Evolutionary conservation across 2,888 invertebrate genomes (phyloP).

Genomic region (Zygaena filipendulae): DNA sequence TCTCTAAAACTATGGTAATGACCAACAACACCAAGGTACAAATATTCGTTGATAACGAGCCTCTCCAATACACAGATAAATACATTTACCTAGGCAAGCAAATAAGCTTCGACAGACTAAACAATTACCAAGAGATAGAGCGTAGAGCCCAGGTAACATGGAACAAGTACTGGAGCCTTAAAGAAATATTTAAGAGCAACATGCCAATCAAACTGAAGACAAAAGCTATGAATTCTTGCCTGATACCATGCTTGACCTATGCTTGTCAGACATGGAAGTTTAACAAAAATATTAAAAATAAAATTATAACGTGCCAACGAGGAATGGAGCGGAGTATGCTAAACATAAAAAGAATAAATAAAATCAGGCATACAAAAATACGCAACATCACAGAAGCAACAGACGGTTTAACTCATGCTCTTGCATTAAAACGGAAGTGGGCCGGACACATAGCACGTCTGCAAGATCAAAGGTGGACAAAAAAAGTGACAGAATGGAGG

Average conservation of each 20-base stretch:
- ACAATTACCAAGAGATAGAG: too few relatives aligned
- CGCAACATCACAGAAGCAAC: conserved; percentile 5
- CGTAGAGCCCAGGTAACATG: too few relatives aligned
- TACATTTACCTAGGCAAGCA: conserved; percentile 4
- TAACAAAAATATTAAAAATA: conserved; percentile 2
- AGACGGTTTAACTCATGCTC: conserved; percentile 3
- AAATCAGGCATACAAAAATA: conserved; percentile 2
- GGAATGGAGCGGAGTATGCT: conserved; percentile 5
- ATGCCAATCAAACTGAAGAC: conserved; percentile 5
- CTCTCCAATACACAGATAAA: conserved; percentile 4
- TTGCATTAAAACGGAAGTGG: conserved; percentile 6
- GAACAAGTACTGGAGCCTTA: not conserved
- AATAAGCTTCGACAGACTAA: too few relatives aligned
- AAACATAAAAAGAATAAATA: not conserved
- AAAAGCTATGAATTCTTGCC: conserved; percentile 5
- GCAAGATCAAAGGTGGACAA: conserved; percentile 5
- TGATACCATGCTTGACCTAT: conserved; percentile 8
- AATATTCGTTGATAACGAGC: conserved; percentile 3
- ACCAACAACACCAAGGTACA: conserved; percentile 8
- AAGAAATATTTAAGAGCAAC: conserved; percentile 6
- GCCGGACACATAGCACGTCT: conserved; percentile 5
- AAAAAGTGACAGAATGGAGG: conserved; percentile 10
- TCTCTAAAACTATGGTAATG: conserved; percentile 14
- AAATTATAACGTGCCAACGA: conserved; percentile 2
- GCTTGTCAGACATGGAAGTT: conserved; percentile 2